These are phyloP conservation scores for Neogale vison DNA, from an alignment of 2,113 vertebrate genomes.

Conservation along the genomic window DNA sequence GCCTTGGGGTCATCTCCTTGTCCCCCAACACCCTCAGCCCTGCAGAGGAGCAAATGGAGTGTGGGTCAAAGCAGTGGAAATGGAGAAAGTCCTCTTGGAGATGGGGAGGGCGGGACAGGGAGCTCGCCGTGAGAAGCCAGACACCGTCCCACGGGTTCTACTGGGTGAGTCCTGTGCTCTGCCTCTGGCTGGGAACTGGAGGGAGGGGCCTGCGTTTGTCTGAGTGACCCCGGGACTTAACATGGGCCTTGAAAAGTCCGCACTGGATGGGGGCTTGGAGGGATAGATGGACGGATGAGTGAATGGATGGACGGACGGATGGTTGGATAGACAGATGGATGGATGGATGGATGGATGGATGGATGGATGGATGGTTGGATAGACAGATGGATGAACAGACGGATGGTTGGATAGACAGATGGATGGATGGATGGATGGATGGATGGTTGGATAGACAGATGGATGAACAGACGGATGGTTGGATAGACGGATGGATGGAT, in stretches of 20 bases:
- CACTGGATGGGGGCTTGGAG: background rate
- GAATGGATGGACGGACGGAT: background rate
- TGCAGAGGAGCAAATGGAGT: background rate
- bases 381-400: no score
- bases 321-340: background rate
- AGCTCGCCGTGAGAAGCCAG: background rate
- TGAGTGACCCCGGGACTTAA: background rate
- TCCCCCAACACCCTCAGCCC: background rate
- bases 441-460: no score
- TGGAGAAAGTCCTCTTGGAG: background rate
- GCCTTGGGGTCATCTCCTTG: background rate
- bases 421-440: background rate
- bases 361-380: background rate
- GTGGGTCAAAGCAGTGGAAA: background rate
- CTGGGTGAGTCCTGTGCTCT: background rate
- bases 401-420: no score
- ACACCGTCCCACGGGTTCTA: background rate
- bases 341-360: rapidly evolving
- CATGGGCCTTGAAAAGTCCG: background rate
- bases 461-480: no score
- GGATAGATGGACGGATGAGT: no score
- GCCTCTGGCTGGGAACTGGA: background rate
- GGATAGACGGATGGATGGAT: background rate
- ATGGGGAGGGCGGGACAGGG: no score
- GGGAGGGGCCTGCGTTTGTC: background rate